These are phyloP conservation scores for Potorous gilbertii DNA, from an alignment of 2,797 vertebrate species.

Conservation along the genomic window DNA sequence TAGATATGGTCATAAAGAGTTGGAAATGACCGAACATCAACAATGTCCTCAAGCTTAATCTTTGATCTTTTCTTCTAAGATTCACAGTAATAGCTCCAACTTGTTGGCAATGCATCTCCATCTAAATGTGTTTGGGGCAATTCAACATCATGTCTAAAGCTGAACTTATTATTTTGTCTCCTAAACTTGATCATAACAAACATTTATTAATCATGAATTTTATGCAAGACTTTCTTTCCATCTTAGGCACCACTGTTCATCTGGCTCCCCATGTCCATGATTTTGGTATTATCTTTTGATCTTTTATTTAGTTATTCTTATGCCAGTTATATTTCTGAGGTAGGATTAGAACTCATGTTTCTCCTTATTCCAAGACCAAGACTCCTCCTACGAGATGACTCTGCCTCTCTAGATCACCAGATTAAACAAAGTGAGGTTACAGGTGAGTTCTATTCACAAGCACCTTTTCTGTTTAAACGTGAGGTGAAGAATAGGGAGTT, in stretches of 20 bases:
- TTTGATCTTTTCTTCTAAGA: neutral
- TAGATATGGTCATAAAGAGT: neutral
- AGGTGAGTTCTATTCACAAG: neutral
- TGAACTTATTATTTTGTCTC: neutral
- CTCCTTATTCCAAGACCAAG: neutral
- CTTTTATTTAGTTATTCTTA: neutral
- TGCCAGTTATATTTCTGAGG: neutral
- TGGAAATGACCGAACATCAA: neutral
- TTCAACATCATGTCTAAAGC: neutral
- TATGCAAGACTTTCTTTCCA: neutral
- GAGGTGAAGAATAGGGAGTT: neutral
- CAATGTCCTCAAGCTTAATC: neutral
- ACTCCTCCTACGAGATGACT: neutral
- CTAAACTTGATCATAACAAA: neutral
- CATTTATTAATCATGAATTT: neutral
- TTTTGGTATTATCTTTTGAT: neutral
- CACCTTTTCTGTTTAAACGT: neutral
- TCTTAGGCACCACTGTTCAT: neutral
- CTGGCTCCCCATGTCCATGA: neutral
- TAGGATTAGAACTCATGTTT: neutral
- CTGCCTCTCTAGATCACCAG: neutral
- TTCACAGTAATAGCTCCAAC: neutral
- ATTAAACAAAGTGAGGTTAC: neutral
- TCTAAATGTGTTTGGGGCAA: neutral
- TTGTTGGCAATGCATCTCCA: neutral